A percentile compares a stretch with the other conserved stretches of the same genome.
Evolutionary conservation across 2,888 invertebrate species (phyloP).

Genomic region (Spisula subtruncata): DNA sequence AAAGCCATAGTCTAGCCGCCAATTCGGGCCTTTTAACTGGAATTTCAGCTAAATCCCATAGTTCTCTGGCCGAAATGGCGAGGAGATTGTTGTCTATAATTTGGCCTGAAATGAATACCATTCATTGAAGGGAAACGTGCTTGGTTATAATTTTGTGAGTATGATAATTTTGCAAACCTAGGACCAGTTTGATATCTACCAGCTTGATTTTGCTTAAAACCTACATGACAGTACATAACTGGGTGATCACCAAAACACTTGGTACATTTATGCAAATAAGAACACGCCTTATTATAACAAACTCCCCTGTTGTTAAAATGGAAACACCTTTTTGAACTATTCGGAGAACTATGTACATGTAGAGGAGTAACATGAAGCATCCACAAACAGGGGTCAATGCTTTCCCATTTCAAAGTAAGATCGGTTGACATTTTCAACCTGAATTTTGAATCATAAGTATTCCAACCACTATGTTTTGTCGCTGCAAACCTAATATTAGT

Average conservation of each 20-base stretch:
- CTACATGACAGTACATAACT: background rate
- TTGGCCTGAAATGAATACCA: background rate
- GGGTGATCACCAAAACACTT: background rate
- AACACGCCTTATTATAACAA: background rate
- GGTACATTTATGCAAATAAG: background rate
- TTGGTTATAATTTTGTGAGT: conserved; percentile 4
- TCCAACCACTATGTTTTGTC: background rate
- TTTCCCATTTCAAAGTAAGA: background rate
- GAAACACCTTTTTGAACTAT: background rate
- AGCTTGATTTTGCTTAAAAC: background rate
- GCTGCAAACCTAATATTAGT: conserved; percentile 38
- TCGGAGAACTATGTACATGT: background rate
- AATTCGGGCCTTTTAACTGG: conserved; percentile 17
- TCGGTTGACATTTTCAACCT: background rate
- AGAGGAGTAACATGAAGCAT: conserved; percentile 11
- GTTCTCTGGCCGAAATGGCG: conserved; percentile 22
- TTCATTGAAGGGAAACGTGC: conserved; percentile 21
- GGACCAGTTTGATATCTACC: background rate
- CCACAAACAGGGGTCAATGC: conserved; percentile 25
- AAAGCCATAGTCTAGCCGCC: background rate
- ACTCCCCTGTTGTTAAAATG: background rate
- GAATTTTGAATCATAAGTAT: conserved; percentile 28
- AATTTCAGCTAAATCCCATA: conserved; percentile 36
- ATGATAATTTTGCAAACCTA: conserved; percentile 31
- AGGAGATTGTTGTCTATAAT: background rate